Percentiles rank a stretch among this genome's conserved stretches.
Conservation (phyloP, 2,797 vertebrate species). For the Borostomias antarcticus region DNA sequence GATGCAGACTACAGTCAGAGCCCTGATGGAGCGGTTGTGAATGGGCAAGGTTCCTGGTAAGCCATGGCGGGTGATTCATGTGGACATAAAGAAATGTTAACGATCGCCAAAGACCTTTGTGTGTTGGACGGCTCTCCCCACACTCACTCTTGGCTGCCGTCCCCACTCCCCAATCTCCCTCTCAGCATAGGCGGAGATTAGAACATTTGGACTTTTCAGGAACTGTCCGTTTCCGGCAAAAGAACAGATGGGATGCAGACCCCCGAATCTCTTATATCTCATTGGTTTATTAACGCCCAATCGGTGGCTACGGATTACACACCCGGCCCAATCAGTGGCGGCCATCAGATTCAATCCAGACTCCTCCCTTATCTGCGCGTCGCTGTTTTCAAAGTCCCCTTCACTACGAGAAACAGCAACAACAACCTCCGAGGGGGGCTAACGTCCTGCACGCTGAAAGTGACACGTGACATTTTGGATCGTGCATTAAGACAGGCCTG, state of each 20-base stretch:
- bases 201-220: background rate
- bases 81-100: conserved; percentile 79
- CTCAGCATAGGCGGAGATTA: background rate
- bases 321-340: too few species aligned
- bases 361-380: too few species aligned
- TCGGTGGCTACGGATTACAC: too few species aligned
- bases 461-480: background rate
- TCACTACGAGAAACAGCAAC: too few species aligned
- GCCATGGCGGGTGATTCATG: conserved; percentile 82
- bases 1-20: conserved; percentile 82
- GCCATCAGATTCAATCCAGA: too few species aligned
- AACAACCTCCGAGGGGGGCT: too few species aligned
- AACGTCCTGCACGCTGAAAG: background rate
- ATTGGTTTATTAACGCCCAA: too few species aligned
- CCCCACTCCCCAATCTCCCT: conserved; percentile 51
- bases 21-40: conserved; percentile 83
- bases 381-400: too few species aligned
- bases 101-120: conserved; percentile 73
- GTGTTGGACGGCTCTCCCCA: conserved; percentile 63
- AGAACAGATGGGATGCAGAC: background rate
- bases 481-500: too few species aligned
- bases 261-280: background rate
- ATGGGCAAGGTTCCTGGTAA: conserved; percentile 77
- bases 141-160: conserved; percentile 47
- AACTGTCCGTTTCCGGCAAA: background rate